Conservation (phyloP, 2,797 vertebrate species). For the Sebastes cheni region DNA sequence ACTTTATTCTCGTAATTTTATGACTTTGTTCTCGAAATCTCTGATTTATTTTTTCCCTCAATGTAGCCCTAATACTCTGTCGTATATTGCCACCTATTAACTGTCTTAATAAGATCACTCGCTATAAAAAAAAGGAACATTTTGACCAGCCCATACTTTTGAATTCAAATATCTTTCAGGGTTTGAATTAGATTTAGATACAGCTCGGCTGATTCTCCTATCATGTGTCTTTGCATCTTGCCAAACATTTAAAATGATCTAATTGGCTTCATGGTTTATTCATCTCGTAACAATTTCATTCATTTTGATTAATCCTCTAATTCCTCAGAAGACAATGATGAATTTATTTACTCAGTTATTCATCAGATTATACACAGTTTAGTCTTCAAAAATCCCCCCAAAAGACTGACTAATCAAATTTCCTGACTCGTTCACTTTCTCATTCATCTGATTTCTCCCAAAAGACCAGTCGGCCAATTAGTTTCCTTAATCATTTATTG, state of each 20-base stretch:
- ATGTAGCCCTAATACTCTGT: too few relatives aligned
- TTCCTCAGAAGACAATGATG: not conserved
- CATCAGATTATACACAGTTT: not conserved
- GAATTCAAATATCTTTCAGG: too few relatives aligned
- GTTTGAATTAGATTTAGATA: not conserved
- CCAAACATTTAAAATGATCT: not conserved
- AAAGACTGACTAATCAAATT: not conserved
- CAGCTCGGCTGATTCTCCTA: not conserved
- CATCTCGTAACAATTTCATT: not conserved
- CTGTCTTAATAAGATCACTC: not conserved
- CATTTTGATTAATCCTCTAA: not conserved
- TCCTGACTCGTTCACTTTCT: not conserved
- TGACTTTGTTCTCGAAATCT: too few relatives aligned
- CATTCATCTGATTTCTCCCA: not conserved
- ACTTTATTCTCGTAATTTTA: too few relatives aligned
- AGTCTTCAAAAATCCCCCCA: not conserved
- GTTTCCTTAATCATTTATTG: constrained; percentile 25
- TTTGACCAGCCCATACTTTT: not conserved
- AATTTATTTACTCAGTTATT: not conserved
- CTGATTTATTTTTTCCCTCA: too few relatives aligned
- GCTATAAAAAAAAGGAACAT: not conserved
- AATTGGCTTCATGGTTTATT: not conserved
- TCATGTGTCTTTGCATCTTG: not conserved
- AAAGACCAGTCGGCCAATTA: not conserved
- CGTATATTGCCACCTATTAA: not conserved